Evolutionary conservation across 1,140 invertebrate genomes (phyloP).

Genomic region (Drosophila carrolli): DNA sequence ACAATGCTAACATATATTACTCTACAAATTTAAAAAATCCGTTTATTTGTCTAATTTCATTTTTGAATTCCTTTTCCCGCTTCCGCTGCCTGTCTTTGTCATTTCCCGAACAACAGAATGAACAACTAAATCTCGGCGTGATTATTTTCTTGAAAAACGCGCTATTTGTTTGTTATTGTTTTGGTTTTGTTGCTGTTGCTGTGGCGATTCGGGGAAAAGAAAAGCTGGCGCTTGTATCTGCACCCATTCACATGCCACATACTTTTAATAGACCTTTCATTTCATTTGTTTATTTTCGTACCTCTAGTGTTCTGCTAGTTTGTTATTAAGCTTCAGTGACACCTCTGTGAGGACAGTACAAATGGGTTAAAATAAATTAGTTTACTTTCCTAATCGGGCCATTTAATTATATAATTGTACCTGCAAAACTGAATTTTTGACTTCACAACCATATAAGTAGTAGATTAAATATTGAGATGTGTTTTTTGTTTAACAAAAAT

Average conservation of each 20-base stretch:
- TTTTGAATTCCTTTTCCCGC: constrained; percentile 30
- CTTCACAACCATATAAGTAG: too few species aligned
- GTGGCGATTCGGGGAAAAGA: constrained; percentile 33
- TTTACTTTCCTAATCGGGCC: background rate
- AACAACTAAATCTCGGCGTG: constrained; percentile 24
- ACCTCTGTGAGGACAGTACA: constrained; percentile 18
- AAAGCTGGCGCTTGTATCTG: constrained; percentile 44
- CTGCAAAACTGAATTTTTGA: too few species aligned
- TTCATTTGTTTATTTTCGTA: constrained; percentile 31
- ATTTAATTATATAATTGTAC: too few species aligned
- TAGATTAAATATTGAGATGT: too few species aligned
- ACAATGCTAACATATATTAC: constrained; percentile 12
- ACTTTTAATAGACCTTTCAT: constrained; percentile 40
- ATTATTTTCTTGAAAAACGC: constrained; percentile 48
- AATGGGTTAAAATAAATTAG: background rate
- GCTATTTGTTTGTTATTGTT: constrained; percentile 42
- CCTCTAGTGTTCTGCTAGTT: constrained; percentile 4
- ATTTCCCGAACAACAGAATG: constrained; percentile 27
- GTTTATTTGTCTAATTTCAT: constrained; percentile 44
- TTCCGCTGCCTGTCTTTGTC: constrained; percentile 47
- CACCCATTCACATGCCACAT: constrained; percentile 38
- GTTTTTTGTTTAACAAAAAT: too few species aligned
- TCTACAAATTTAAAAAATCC: constrained; percentile 32
- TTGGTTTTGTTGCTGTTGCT: constrained; percentile 6
- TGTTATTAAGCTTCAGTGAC: constrained; percentile 49